Percentiles rank a stretch among this genome's conserved stretches.
Evolutionary conservation across 2,888 invertebrate genomes (phyloP).

Genomic region (Venustoraphidia nigricollis): DNA sequence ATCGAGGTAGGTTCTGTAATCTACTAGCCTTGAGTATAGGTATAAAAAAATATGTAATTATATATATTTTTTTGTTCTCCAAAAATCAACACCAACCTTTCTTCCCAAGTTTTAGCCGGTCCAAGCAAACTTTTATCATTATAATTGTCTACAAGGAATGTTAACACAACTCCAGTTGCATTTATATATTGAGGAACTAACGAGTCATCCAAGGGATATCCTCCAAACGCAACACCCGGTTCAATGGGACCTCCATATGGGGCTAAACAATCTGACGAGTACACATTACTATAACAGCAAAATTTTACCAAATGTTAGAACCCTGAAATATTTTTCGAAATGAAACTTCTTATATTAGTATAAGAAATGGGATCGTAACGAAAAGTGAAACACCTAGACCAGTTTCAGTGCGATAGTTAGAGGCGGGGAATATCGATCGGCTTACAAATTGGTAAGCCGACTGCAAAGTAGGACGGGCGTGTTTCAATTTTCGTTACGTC

Average conservation of each 20-base stretch:
- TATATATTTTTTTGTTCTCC: not conserved
- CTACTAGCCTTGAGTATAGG: too few relatives aligned
- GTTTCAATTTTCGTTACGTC: too few relatives aligned
- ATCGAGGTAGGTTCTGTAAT: too few relatives aligned
- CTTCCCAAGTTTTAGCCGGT: slow-evolving; percentile 61
- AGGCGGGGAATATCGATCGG: too few relatives aligned
- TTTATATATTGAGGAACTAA: slow-evolving; percentile 32
- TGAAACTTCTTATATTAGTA: slow-evolving; percentile 8
- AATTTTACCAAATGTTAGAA: not conserved
- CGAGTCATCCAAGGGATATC: slow-evolving; percentile 36
- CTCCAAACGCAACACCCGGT: slow-evolving; percentile 73
- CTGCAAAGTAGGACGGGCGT: too few relatives aligned
- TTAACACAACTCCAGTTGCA: slow-evolving; percentile 55
- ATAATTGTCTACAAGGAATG: slow-evolving; percentile 62
- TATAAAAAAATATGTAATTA: too few relatives aligned
- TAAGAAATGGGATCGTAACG: not conserved
- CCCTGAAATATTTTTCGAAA: slow-evolving; percentile 4
- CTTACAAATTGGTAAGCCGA: too few relatives aligned
- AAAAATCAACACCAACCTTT: slow-evolving; percentile 24
- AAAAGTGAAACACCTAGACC: too few relatives aligned
- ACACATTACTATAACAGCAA: slow-evolving; percentile 32
- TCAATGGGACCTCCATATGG: slow-evolving; percentile 79
- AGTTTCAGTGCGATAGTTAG: too few relatives aligned
- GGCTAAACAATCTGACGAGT: slow-evolving; percentile 52
- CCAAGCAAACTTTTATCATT: slow-evolving; percentile 37